Evolutionary conservation across 2,113 vertebrate genomes (phyloP).

Genomic region (Rhabdomys dilectus): DNA sequence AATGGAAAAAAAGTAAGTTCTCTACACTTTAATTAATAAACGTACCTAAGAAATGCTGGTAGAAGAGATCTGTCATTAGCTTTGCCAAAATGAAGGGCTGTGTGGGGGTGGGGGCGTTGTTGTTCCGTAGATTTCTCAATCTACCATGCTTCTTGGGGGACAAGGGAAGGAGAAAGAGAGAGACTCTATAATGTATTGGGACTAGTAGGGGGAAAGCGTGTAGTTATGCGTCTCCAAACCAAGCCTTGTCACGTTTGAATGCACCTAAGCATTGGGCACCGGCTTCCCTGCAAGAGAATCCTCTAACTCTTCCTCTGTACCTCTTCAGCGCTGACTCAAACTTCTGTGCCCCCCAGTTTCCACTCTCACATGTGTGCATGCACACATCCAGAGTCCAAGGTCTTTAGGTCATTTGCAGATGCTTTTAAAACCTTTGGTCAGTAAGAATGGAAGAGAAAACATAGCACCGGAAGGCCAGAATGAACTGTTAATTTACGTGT

Average conservation of each 20-base stretch:
- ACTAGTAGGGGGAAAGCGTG: background rate
- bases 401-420: background rate
- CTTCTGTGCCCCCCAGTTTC: background rate
- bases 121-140: background rate
- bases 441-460: background rate
- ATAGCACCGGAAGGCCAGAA: background rate
- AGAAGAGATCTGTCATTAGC: background rate
- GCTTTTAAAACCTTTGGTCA: background rate
- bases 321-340: background rate
- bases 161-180: background rate
- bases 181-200: background rate
- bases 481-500: background rate
- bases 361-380: background rate
- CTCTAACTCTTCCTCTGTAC: background rate
- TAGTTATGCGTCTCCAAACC: background rate
- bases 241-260: background rate
- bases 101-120: background rate
- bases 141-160: background rate
- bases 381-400: background rate
- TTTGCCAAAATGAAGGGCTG: background rate
- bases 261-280: background rate
- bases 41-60: background rate
- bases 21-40: background rate
- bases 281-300: background rate
- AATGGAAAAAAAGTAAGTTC: slow-evolving; percentile 69